A percentile compares a stretch with the other conserved stretches of the same genome.
Conservation (phyloP, 2,113 vertebrate genomes). For the Tachysurus fulvidraco region DNA sequence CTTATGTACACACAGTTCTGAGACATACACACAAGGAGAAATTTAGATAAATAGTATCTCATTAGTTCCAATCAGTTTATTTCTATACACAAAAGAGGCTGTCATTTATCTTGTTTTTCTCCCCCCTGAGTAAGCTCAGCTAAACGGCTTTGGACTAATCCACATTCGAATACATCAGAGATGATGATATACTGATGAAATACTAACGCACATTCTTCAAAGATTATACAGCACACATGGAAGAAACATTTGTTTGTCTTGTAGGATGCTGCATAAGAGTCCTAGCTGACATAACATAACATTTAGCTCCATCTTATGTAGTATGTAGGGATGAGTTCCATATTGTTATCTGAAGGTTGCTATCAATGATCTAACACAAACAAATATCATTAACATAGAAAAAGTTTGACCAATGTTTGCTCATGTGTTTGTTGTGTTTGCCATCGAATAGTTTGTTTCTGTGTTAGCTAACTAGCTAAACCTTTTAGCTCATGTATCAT, state of each 20-base stretch:
- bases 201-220: neutral
- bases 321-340: neutral
- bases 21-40: neutral
- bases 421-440: neutral
- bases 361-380: neutral
- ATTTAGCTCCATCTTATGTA: neutral
- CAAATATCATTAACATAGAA: neutral
- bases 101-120: neutral
- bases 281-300: neutral
- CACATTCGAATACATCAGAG: neutral
- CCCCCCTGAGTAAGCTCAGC: neutral
- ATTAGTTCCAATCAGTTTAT: neutral
- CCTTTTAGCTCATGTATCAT: neutral
- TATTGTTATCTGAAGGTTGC: neutral
- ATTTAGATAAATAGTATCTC: neutral
- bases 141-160: no score
- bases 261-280: neutral
- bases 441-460: neutral
- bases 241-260: neutral
- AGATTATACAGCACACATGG: neutral
- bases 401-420: neutral
- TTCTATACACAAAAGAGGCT: neutral
- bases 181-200: neutral
- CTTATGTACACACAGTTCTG: neutral
- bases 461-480: neutral